Base-by-base conservation (phyloP, 2,888 invertebrate species). In the Schizaphis graminum region DNA sequence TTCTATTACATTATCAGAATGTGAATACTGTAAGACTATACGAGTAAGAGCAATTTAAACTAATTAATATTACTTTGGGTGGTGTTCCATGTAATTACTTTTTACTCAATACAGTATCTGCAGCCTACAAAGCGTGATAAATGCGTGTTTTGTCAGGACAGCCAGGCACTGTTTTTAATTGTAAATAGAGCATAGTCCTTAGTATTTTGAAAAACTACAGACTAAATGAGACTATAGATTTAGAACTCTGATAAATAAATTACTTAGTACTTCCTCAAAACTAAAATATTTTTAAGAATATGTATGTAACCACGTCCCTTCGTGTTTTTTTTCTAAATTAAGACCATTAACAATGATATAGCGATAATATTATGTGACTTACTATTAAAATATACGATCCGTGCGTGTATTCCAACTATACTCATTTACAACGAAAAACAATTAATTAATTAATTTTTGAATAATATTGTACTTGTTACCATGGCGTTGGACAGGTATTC, bases 401-500 rank as follows among this genome's bases (percentile, higher is more conserved):
- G 35, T 8, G 21, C 35, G 53, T 61, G 89, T 57, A 28, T 61
- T 49, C 24, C 47, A 24, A 67, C 49, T 91, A 26, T 61, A 49
- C 28, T 67, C 10, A 11, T 61, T 90, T 49, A n/a, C 24, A 35
- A 91, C 26, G 16, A 53, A 16, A 28, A 89, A 26, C 3, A 77
- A 47, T 91, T 77, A 77, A 53, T 41, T 91, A 49, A 41, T 91
- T 49, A 35, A 41, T 77, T 91, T 77, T 77, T 28, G 77, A 53
- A 56, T 28, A 91, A 91, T 77, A 77, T 67, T 67, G 7, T 84
- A 28, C 84, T 56, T 41, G 84, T 91, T 41, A 91, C 84, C 91
- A 84, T 91, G 21, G 35, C 26, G 8, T 28, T 53, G 26, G 41
- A 91, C 26, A 49, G 8, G 49, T 47, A 41, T n/a, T n/a, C 24